Evolutionary conservation across 2,888 invertebrate genomes (phyloP).

Genomic region (Oscheius sp.): DNA sequence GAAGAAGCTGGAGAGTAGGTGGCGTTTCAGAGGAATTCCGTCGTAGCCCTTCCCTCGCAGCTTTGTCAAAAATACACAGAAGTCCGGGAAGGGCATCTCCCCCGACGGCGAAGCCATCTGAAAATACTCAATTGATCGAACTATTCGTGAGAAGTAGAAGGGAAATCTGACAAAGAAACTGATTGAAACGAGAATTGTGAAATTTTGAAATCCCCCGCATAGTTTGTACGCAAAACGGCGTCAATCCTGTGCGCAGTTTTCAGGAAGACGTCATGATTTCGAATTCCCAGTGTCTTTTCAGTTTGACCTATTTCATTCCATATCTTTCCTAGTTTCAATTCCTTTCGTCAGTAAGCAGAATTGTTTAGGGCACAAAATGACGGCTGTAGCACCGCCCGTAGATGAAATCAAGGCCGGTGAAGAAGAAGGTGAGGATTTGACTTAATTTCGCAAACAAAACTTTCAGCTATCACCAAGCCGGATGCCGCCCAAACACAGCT

Average conservation of each 20-base stretch:
- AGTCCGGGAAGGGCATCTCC: slow-evolving; percentile 25
- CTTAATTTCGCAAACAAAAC: background rate
- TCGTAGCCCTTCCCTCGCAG: slow-evolving; percentile 20
- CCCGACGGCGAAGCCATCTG: slow-evolving; percentile 15
- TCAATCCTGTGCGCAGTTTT: too few species aligned
- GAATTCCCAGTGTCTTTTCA: background rate
- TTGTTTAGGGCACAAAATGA: background rate
- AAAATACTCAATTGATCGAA: background rate
- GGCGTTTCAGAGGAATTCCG: background rate
- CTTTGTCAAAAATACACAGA: background rate
- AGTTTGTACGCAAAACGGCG: too few species aligned
- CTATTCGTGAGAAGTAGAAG: background rate
- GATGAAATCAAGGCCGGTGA: slow-evolving; percentile 7
- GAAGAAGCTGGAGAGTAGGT: slow-evolving; percentile 16
- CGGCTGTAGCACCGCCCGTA: background rate
- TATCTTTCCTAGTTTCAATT: too few species aligned
- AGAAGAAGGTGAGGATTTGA: background rate
- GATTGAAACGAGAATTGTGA: background rate
- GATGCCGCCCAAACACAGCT: slow-evolving; percentile 40
- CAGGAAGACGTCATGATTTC: too few species aligned
- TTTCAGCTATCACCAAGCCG: slow-evolving; percentile 23
- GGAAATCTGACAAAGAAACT: background rate
- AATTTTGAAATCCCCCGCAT: too few species aligned
- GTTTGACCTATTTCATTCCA: background rate
- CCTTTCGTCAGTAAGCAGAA: too few species aligned